phyloP scores from a whole-genome alignment of 30 jellyfish, hydroid and myxozoan genomes.

The Pseudorhiza aurosa region DNA sequence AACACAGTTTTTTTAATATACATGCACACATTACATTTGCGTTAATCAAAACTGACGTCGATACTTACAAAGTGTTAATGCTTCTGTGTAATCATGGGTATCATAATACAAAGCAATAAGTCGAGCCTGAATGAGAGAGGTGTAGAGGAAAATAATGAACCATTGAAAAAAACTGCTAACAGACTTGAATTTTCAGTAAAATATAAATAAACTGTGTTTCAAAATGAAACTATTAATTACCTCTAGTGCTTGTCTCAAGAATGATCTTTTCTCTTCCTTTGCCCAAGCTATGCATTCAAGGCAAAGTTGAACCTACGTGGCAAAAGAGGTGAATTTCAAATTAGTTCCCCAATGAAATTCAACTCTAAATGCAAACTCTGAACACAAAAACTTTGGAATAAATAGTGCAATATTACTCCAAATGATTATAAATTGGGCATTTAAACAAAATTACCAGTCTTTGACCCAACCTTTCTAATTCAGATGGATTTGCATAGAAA shows the following conservation, averaged over 20 bases:
- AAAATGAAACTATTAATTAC: constrained; percentile 37
- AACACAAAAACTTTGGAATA: no score
- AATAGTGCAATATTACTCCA: neutral
- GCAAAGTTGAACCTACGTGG: constrained; percentile 85
- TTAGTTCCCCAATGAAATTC: no score
- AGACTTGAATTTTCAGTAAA: neutral
- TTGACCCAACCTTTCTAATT: neutral
- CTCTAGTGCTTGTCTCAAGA: constrained; percentile 91
- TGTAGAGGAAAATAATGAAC: no score
- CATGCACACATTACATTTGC: no score
- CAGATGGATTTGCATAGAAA: neutral
- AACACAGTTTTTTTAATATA: no score
- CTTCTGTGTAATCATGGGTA: constrained; percentile 79
- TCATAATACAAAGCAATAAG: constrained; percentile 87
- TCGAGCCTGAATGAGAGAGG: constrained; percentile 68
- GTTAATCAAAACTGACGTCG: neutral
- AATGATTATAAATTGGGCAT: neutral
- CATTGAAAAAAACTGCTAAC: neutral
- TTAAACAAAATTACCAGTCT: neutral
- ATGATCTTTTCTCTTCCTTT: constrained; percentile 82
- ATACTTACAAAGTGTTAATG: constrained; percentile 71
- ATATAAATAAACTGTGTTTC: no score
- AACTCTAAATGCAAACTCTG: no score
- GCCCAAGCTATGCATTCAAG: constrained; percentile 97
- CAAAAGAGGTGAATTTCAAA: neutral